Evolutionary conservation across 1,140 invertebrate genomes (phyloP), one percentile per base, ranked within the genome.

Genomic region (Scaptomyza graminum): DNA sequence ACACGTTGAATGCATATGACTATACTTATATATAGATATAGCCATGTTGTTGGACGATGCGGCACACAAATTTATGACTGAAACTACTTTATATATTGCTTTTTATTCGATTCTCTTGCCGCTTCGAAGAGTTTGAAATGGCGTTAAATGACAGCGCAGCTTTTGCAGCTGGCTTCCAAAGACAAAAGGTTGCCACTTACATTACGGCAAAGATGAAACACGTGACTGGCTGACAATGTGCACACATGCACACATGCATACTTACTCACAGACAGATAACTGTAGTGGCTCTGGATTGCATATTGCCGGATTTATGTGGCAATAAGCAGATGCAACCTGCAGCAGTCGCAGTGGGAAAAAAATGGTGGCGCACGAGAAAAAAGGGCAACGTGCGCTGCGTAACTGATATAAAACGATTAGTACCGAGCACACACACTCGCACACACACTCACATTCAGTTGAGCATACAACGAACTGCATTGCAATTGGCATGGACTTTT

Each of bases 251-350:
- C 49, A 49, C 28, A 56, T 39, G 66, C 25, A 49, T 2, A 54
- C 18, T 44, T 28, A 51, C 0, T 56, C 6, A 41, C 7, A 25
- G 6, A 49, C 37, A 51, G 67, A 67, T 64, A 70, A 28, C 67
- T 64, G 67, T 61, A 57, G 54, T 65, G 18, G 62, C 72, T 72
- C 66, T 62, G 74, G 76, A 67, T 79, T 74, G 83, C 78, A 87
- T 82, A 82, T 88, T 88, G 78, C 66, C 50, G 82, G 83, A 87
- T 87, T 87, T 87, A 87, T 88, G 79, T 83, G 83, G 83, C 83
- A 88, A 87, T 87, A 87, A 88, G 83, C 76, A 89, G 84, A 87
- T 87, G 83, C 68, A 89, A 83, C 81, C 70, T 74, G 69, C 82
- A 60, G 51, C 64, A 47, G 55, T n/a, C 52, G 47, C 18, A 16